Conservation (phyloP, 2,113 vertebrate genomes). For the Myotis davidii region DNA sequence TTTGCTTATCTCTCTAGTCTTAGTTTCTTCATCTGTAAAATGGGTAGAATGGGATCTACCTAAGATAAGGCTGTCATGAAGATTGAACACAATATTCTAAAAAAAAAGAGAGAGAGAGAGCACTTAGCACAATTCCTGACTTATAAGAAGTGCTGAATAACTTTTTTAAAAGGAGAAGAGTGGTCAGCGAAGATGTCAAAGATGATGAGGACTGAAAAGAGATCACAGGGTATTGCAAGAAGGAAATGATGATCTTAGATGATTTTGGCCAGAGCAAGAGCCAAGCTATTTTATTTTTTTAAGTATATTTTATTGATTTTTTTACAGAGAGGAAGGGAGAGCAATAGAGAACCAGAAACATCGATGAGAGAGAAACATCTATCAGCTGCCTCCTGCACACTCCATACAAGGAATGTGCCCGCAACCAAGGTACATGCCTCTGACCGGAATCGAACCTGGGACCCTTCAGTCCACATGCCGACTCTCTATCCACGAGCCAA, state of each 20-base stretch:
- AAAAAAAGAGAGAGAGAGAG: not conserved
- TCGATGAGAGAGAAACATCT: too few species aligned
- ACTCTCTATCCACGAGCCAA: too few species aligned
- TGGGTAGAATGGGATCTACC: not conserved
- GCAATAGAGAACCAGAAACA: too few species aligned
- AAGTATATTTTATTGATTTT: too few species aligned
- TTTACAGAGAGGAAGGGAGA: too few species aligned
- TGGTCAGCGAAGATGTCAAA: not conserved
- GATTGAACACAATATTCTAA: not conserved
- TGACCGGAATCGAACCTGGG: too few species aligned
- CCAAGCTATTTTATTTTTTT: not conserved
- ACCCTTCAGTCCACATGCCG: too few species aligned
- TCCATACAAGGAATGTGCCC: too few species aligned
- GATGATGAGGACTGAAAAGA: not conserved
- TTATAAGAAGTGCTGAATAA: not conserved
- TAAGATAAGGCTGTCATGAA: not conserved
- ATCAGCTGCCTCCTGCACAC: too few species aligned
- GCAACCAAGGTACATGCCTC: too few species aligned
- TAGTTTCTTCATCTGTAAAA: not conserved
- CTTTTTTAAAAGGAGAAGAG: not conserved
- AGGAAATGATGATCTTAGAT: not conserved
- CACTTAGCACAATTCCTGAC: not conserved
- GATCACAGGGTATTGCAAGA: not conserved
- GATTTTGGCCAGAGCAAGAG: not conserved
- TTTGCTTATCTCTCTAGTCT: not conserved